Evolutionary conservation across 1,140 invertebrate genomes (phyloP), one percentile per base, ranked within the genome.

Genomic region (Pteromalus puparum): DNA sequence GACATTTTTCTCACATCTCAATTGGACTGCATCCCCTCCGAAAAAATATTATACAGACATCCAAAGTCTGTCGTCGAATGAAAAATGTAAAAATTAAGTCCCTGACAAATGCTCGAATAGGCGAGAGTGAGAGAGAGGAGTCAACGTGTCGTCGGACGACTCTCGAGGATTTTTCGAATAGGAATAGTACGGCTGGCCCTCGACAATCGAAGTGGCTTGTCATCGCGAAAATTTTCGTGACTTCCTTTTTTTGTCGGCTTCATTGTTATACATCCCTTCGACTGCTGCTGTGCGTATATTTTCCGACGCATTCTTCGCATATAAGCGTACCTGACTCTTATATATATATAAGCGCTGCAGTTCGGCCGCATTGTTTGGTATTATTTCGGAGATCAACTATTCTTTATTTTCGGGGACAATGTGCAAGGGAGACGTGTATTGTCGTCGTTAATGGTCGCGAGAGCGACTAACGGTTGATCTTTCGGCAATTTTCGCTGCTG

Each of bases 141-240:
- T 74, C 77, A 84, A 84, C 83, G 83, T 85, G 83, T 85, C 79
- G 28, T 81, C 53, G 83, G 70, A 68, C 68, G 73, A 28, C 65
- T 77, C 78, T 85, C 79, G 78, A 77, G 79, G 83, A 85, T 85
- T 85, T 85, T 28, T 84, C 83, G 30, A 79, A 78, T 79, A 38
- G 75, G 30, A 34, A n/a, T n/a, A 65, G 48, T 4, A 26, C 18
- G n/a, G 15, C 2, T 38, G 12, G 76, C 7, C 53, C 53, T 61
- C 15, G 81, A 84, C 79, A 85, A 85, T 85, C 26, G 10, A 81
- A 85, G 0, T 73, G 42, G 42, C 78, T 38, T 67, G 83, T 84
- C 83, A 84, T 81, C 83, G 73, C 79, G 73, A 85, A 85, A 83
- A 78, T 76, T 67, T 84, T 85, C 67, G 26, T 79, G 53, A 82